Evolutionary conservation across 1,140 invertebrate genomes (phyloP).

Genomic region (Zeugodacus cucurbitae): DNA sequence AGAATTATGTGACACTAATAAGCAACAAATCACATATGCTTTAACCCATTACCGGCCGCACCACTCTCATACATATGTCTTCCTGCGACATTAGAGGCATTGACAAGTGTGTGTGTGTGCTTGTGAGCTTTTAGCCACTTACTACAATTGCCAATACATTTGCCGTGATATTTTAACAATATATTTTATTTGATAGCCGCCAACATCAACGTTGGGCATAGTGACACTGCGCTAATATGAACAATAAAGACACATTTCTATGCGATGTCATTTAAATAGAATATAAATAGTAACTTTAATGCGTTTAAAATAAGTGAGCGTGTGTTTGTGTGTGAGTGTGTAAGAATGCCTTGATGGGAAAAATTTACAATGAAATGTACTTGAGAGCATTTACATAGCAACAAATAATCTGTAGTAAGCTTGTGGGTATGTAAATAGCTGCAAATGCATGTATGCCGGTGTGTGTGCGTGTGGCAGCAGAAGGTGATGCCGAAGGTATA

Average conservation of each 20-base stretch:
- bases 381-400: slow-evolving; percentile 14
- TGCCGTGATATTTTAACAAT: slow-evolving; percentile 29
- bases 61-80: neutral
- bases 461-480: neutral
- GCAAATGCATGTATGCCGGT: neutral
- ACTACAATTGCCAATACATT: slow-evolving; percentile 19
- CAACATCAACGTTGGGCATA: neutral
- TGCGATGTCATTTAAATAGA: slow-evolving; percentile 23
- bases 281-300: slow-evolving; percentile 39
- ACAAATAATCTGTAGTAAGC: neutral
- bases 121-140: neutral
- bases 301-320: neutral
- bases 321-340: neutral
- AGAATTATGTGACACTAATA: slow-evolving; percentile 16
- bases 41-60: neutral
- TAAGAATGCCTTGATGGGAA: neutral
- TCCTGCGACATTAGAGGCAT: neutral
- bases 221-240: neutral
- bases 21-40: neutral
- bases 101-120: neutral
- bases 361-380: slow-evolving; percentile 12
- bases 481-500: neutral
- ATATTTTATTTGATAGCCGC: slow-evolving; percentile 29
- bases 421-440: neutral
- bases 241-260: neutral